Percentiles rank a stretch among this genome's conserved stretches.
Conservation (phyloP, 2,888 invertebrate genomes). For the Pandemis corylana region DNA sequence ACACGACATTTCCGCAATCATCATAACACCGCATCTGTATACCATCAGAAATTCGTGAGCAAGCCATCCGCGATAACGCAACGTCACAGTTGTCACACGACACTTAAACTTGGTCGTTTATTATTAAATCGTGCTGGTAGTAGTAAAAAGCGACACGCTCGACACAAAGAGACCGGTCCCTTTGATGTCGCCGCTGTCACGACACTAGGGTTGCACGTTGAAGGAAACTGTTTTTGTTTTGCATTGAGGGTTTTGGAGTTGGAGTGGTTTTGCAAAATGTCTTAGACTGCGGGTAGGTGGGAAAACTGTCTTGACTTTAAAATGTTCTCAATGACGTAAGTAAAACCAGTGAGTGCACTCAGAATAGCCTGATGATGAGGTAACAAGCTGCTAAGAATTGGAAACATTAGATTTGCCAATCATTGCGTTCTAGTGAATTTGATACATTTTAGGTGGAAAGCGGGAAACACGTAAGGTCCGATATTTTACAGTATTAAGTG, state of each 20-base stretch:
- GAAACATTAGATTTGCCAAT: too few species aligned
- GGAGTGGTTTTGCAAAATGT: not conserved
- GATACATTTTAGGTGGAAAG: too few species aligned
- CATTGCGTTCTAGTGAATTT: too few species aligned
- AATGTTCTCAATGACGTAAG: too few species aligned
- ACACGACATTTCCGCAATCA: not conserved
- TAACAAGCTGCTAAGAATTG: too few species aligned
- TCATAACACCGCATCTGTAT: not conserved
- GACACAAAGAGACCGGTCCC: conserved; percentile 18
- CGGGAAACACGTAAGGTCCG: too few species aligned
- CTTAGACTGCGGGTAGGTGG: too few species aligned
- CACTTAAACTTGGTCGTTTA: conserved; percentile 25
- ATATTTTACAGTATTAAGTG: too few species aligned
- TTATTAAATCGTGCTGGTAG: conserved; percentile 27
- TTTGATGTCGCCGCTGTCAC: conserved; percentile 34
- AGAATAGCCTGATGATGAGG: too few species aligned
- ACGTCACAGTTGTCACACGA: conserved; percentile 20
- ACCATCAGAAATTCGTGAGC: conserved; percentile 13
- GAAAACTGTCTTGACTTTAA: too few species aligned
- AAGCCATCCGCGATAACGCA: conserved; percentile 12
- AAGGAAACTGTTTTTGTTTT: not conserved
- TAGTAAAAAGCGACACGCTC: conserved; percentile 29
- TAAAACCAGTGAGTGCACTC: too few species aligned
- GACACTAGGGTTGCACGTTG: conserved; percentile 5
- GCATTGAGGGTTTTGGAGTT: not conserved